phyloP scores from a whole-genome alignment of 2,797 vertebrate genomes.

The Hippopotamyrus pictus region DNA sequence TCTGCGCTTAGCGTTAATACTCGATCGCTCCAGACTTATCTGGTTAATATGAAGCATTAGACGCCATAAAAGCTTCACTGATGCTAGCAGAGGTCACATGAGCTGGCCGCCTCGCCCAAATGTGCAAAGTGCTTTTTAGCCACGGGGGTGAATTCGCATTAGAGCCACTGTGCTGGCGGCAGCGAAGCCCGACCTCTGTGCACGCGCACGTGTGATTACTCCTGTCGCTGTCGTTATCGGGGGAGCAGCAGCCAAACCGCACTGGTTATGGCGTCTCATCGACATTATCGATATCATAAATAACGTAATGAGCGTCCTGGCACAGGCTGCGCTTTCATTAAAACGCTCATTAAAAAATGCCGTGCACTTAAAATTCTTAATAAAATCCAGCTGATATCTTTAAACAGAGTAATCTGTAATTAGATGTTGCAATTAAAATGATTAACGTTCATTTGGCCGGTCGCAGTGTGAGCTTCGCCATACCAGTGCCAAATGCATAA shows the following conservation, averaged over 20 bases:
- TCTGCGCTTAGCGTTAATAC: conserved; percentile 24
- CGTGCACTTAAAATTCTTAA: conserved; percentile 25
- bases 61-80: background rate
- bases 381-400: conserved; percentile 38
- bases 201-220: background rate
- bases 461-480: conserved; percentile 28
- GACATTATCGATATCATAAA: conserved; percentile 26
- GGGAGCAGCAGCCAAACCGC: background rate
- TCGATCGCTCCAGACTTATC: conserved; percentile 3
- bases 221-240: background rate
- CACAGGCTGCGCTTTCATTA: conserved; percentile 2
- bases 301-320: conserved; percentile 13
- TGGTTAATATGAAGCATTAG: conserved; percentile 20
- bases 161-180: background rate
- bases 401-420: conserved; percentile 41
- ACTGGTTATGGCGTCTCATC: background rate
- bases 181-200: background rate
- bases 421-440: conserved; percentile 42
- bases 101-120: background rate
- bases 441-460: conserved; percentile 37
- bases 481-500: conserved; percentile 29
- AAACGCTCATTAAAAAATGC: conserved; percentile 24
- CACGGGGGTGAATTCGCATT: background rate
- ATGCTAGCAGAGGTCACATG: background rate
- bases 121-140: conserved; percentile 3